Evolutionary conservation across 2,888 invertebrate species (phyloP).

Genomic region (Erebia palarica): DNA sequence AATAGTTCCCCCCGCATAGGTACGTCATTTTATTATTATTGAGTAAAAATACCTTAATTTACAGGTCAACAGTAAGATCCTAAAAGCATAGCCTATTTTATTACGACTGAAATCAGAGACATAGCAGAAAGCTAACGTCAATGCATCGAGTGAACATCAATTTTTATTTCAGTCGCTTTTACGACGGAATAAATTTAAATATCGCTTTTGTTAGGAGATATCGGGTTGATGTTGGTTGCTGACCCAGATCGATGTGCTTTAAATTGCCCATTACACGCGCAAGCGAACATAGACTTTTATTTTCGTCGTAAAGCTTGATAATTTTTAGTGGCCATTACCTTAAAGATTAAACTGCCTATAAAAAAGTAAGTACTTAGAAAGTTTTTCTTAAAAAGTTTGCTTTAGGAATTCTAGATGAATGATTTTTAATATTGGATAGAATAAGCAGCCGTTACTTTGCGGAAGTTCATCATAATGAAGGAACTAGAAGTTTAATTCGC

Average conservation of each 20-base stretch:
- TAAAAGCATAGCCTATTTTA: constrained; percentile 16
- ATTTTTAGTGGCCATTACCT: constrained; percentile 29
- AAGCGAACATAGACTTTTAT: constrained; percentile 16
- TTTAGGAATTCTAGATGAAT: not conserved
- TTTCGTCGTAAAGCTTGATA: constrained; percentile 29
- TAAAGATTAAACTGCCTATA: constrained; percentile 14
- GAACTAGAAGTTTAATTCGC: no score
- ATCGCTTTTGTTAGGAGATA: constrained; percentile 30
- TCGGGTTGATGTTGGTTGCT: constrained; percentile 32
- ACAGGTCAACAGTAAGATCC: not conserved
- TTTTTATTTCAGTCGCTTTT: constrained; percentile 35
- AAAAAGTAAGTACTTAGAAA: not conserved
- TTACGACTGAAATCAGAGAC: constrained; percentile 18
- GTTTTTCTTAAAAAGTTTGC: not conserved
- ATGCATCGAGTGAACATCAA: constrained; percentile 25
- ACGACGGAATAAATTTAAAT: constrained; percentile 37
- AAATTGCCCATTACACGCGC: constrained; percentile 25
- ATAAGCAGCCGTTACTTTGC: no score
- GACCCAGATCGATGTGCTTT: constrained; percentile 30
- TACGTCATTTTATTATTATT: no score
- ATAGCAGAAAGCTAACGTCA: constrained; percentile 11
- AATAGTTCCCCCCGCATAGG: no score
- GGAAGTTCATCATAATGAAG: no score
- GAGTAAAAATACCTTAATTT: no score
- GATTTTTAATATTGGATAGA: no score